Conservation (phyloP, 2,113 vertebrate species). For the Rynchops niger region DNA sequence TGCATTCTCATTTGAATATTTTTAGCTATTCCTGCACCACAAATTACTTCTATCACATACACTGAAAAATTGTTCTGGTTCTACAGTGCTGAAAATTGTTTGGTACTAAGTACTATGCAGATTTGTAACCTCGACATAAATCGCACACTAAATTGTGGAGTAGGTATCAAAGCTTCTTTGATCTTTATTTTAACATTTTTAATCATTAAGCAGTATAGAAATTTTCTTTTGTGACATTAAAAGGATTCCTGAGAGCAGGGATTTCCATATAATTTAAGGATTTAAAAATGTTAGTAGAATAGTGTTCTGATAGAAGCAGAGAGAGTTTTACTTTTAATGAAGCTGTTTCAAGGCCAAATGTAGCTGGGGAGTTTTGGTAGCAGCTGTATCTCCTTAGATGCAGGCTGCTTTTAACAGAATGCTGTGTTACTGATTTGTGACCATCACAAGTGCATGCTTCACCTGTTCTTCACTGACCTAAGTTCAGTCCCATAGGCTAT, state of each 20-base stretch:
- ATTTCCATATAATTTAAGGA: neutral
- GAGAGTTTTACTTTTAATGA: neutral
- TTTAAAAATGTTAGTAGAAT: neutral
- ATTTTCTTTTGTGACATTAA: neutral
- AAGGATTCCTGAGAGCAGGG: neutral
- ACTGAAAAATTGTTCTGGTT: neutral
- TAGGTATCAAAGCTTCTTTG: neutral
- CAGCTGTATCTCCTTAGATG: neutral
- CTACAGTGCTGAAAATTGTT: neutral
- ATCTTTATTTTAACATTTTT: neutral
- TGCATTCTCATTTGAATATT: neutral
- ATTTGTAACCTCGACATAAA: neutral
- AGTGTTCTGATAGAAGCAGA: neutral
- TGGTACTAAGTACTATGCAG: accelerated
- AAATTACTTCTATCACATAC: neutral
- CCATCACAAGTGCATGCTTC: neutral
- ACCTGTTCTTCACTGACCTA: neutral
- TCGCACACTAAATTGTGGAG: neutral
- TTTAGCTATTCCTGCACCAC: neutral
- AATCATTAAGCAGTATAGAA: neutral
- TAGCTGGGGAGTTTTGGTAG: neutral
- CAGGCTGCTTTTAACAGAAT: neutral
- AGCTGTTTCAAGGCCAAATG: neutral
- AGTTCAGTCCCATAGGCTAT: neutral
- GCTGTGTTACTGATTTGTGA: neutral